Base-by-base conservation (phyloP, 2,113 vertebrate genomes). In the Oxygymnocypris stewartii region DNA sequence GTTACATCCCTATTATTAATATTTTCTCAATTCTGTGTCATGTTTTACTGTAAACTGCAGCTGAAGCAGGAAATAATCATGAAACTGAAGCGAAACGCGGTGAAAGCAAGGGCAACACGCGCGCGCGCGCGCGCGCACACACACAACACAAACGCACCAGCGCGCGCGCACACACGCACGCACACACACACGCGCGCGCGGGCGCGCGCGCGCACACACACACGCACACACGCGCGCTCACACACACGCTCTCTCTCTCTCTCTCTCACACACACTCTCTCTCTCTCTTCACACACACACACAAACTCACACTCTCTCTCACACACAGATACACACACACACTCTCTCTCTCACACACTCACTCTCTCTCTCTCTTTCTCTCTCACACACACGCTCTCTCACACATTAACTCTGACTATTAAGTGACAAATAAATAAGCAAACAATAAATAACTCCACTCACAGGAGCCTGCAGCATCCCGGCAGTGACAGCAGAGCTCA, bases 341-440 rank as follows among this genome's bases (percentile, higher is more conserved):
- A 12, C 35, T 8, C 40, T 7, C 40, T 6, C 40, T n/a, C n/a
- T n/a, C n/a, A n/a, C n/a, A n/a, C n/a, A n/a, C n/a, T n/a, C n/a
- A n/a, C n/a, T n/a, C n/a, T 40, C 51, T 0, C 51, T 0, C 49
- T 0, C 49, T 4, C 49, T 6, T 14, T 18, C 18, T 0, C 59
- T 2, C 54, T 7, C 54, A 20, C 6, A 57, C 54, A 20, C 18
- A 20, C 54, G 2, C 44, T 2, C 7, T 47, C 44, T 1, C 12
- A 57, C 51, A 57, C 2, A 61, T 20, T 9, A 59, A 23, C 57
- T 6, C 49, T 57, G 18, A 57, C 54, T 57, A 18, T 54, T 23
- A 57, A 57, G 16, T 20, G 18, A 57, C 20, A 57, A 57, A 59
- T 59, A 57, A 57, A 59, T 59, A 59, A 59, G 54, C 54, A 8